Percentiles rank a stretch among this genome's conserved stretches.
Conservation (phyloP, 2,888 invertebrate species). For the Carterocephalus palaemon region DNA sequence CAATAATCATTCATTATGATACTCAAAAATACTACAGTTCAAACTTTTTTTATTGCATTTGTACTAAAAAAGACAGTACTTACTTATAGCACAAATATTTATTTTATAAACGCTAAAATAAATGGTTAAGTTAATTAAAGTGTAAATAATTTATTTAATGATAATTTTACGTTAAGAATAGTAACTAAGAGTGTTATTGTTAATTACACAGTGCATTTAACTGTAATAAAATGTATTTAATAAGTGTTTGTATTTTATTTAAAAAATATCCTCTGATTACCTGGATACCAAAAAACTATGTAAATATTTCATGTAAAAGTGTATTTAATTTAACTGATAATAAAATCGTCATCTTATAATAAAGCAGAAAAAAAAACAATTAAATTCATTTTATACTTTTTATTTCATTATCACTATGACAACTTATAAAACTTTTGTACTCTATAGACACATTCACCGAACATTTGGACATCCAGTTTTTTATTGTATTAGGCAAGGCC, state of each 20-base stretch:
- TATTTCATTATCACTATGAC: slow-evolving; percentile 20
- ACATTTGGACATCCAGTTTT: slow-evolving; percentile 17
- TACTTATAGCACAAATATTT: too few species aligned
- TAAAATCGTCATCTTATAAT: too few species aligned
- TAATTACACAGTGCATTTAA: slow-evolving; percentile 18
- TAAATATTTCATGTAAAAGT: too few species aligned
- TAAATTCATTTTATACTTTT: slow-evolving; percentile 14
- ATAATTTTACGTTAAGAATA: neutral
- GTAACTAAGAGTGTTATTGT: slow-evolving; percentile 2
- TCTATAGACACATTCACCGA: slow-evolving; percentile 18
- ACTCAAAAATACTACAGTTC: too few species aligned
- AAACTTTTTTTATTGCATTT: too few species aligned
- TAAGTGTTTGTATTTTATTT: neutral
- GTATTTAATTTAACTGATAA: too few species aligned
- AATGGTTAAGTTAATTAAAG: neutral
- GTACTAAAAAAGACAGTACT: too few species aligned
- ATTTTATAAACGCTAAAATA: slow-evolving; percentile 4
- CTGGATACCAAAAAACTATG: too few species aligned
- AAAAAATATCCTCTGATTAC: too few species aligned
- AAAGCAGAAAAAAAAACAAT: slow-evolving; percentile 1
- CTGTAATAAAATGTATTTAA: slow-evolving; percentile 10
- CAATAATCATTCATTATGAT: too few species aligned
- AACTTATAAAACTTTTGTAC: slow-evolving; percentile 20
- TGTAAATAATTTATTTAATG: slow-evolving; percentile 7
- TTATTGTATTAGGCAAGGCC: slow-evolving; percentile 16